phyloP scores from a whole-genome alignment of 2,888 invertebrate species.

The Cephonodes hylas region DNA sequence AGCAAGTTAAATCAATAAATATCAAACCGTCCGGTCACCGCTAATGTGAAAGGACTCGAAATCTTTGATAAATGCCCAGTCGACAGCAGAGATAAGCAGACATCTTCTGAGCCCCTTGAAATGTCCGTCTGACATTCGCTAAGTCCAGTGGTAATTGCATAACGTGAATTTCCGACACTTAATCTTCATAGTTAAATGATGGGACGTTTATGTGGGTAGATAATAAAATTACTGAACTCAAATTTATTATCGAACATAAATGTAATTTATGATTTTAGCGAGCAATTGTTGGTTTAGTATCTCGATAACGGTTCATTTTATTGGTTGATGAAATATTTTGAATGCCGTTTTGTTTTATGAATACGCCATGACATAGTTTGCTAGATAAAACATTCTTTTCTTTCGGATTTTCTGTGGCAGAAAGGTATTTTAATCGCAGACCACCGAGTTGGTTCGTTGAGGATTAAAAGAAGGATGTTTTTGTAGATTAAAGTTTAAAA shows the following conservation, averaged over 20 bases:
- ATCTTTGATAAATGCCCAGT: slow-evolving; percentile 48
- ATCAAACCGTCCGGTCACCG: not conserved
- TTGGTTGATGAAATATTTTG: not conserved
- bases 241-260: slow-evolving; percentile 10
- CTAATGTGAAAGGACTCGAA: slow-evolving; percentile 18
- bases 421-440: no score
- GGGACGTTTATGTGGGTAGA: slow-evolving; percentile 15
- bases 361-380: not conserved
- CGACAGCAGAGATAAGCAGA: slow-evolving; percentile 48
- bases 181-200: slow-evolving; percentile 24
- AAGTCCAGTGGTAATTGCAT: slow-evolving; percentile 57
- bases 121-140: slow-evolving; percentile 48
- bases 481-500: no score
- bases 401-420: no score
- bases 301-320: not conserved
- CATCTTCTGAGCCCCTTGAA: slow-evolving; percentile 46
- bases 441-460: no score
- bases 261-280: slow-evolving; percentile 5
- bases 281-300: slow-evolving; percentile 6
- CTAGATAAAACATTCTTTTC: no score
- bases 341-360: not conserved
- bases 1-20: no score
- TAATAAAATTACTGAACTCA: slow-evolving; percentile 11
- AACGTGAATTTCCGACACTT: slow-evolving; percentile 39
- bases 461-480: no score